A percentile compares a stretch with the other conserved stretches of the same genome.
phyloP scores from a whole-genome alignment of 30 jellyfish, hydroid and myxozoan species.

The Hydractinia echinata region DNA sequence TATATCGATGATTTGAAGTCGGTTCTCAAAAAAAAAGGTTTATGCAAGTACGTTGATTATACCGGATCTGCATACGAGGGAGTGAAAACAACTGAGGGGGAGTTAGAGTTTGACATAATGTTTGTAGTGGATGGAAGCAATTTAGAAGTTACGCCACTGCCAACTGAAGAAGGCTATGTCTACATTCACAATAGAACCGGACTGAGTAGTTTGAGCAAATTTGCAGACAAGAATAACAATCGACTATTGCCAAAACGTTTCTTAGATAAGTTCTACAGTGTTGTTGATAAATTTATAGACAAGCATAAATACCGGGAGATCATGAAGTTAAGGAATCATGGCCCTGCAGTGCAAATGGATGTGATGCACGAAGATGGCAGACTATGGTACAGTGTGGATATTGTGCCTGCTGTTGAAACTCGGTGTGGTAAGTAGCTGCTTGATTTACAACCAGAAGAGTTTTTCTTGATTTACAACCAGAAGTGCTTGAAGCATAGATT shows the following conservation, averaged over 20 bases:
- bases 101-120: conserved; percentile 17
- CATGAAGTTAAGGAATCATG: conserved; percentile 12
- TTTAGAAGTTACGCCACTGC: not conserved
- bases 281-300: not conserved
- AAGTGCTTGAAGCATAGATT: too few species aligned
- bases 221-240: not conserved
- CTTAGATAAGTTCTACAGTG: not conserved
- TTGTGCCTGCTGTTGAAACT: conserved; percentile 13
- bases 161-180: conserved; percentile 14
- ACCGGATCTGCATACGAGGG: conserved; percentile 19
- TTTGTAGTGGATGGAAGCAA: not conserved
- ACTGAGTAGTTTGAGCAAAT: not conserved
- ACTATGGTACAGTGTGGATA: conserved; percentile 18
- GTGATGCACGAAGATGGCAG: not conserved
- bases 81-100: conserved; percentile 1
- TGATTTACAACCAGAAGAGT: not conserved
- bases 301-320: not conserved
- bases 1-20: not conserved
- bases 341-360: conserved; percentile 23
- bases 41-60: not conserved
- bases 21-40: not conserved
- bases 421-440: not conserved
- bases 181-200: not conserved
- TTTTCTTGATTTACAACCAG: not conserved
- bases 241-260: not conserved